These are phyloP conservation scores for Haliclystus octoradiatus DNA, from an alignment of 30 jellyfish, hydroid and myxozoan genomes.

Conservation along the genomic window DNA sequence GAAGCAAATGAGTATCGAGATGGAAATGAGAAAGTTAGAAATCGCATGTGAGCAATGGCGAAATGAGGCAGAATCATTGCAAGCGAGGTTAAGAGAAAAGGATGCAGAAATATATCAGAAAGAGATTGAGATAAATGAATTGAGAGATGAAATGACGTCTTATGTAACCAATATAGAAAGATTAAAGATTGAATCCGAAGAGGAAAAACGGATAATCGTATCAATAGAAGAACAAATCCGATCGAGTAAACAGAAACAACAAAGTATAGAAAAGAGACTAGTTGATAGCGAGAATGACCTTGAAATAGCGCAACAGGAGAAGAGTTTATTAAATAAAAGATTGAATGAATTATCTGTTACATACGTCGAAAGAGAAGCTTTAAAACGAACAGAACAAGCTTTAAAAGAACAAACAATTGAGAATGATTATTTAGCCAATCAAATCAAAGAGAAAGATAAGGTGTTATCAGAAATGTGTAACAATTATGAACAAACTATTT, in stretches of 20 bases:
- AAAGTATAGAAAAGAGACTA: slow-evolving; percentile 8
- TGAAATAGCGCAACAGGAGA: slow-evolving; percentile 18
- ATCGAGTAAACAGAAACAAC: background rate
- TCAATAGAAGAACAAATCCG: background rate
- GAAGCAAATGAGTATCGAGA: slow-evolving; percentile 18
- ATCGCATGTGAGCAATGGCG: slow-evolving; percentile 21
- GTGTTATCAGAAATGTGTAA: slow-evolving; percentile 18
- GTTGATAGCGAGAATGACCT: slow-evolving; percentile 14
- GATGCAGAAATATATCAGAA: background rate
- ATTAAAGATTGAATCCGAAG: background rate
- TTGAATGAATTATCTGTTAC: slow-evolving; percentile 20
- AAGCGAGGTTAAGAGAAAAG: background rate
- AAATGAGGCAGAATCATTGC: background rate
- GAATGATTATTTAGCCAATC: slow-evolving; percentile 17
- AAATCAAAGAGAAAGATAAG: slow-evolving; percentile 24
- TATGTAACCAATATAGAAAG: no score
- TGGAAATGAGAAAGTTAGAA: slow-evolving; percentile 25
- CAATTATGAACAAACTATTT: slow-evolving; percentile 13
- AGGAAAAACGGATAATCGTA: background rate
- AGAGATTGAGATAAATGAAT: background rate
- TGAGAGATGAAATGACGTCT: background rate
- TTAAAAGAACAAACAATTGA: slow-evolving; percentile 30
- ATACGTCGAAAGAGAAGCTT: slow-evolving; percentile 33
- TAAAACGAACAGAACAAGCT: slow-evolving; percentile 31
- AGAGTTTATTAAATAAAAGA: slow-evolving; percentile 9